Conservation (phyloP, 2,797 vertebrate genomes). For the Paguma larvata region DNA sequence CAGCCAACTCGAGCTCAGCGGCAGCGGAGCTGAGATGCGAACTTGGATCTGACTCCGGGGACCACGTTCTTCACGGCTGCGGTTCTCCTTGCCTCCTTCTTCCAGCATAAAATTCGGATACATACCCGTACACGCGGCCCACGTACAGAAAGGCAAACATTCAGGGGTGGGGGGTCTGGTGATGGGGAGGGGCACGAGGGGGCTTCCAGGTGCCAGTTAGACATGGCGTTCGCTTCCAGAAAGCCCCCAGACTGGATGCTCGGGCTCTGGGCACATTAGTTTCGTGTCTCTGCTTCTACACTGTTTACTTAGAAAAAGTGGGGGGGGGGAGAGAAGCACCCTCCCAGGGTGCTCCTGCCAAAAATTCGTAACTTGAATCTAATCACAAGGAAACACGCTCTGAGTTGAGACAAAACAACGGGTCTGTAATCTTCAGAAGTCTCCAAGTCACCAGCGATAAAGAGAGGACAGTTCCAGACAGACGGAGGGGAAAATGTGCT, state of each 20-base stretch:
- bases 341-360: not conserved
- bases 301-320: not conserved
- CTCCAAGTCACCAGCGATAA: not conserved
- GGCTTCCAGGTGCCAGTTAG: not conserved
- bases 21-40: not conserved
- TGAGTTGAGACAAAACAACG: not conserved
- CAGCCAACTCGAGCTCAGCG: not conserved
- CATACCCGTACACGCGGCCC: accelerated
- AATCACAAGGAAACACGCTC: not conserved
- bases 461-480: not conserved
- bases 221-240: accelerated
- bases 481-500: accelerated
- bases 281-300: too few relatives aligned
- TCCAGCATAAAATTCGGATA: not conserved
- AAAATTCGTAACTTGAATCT: not conserved
- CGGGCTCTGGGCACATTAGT: accelerated
- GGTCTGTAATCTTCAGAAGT: not conserved
- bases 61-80: accelerated
- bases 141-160: not conserved
- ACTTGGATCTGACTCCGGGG: too few relatives aligned
- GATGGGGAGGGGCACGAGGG: not conserved
- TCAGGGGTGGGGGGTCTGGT: not conserved
- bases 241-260: too few relatives aligned
- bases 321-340: too few relatives aligned
- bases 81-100: too few relatives aligned